Conservation (phyloP, 2,888 invertebrate species). For the Scelioninae gen. 1 region DNA sequence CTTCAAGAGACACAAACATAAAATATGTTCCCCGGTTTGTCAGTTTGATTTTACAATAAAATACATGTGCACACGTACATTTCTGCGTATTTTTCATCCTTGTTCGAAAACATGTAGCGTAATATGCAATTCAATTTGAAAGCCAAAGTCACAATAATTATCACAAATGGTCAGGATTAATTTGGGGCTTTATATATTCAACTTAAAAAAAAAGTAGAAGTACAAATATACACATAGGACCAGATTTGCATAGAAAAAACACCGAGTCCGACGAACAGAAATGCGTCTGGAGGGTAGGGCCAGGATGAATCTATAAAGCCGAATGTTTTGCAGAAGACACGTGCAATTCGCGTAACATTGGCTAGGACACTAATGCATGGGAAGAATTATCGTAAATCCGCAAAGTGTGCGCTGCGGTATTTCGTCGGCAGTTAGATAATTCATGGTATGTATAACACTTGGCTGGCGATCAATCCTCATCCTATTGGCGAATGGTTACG, state of each 20-base stretch:
- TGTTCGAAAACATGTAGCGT: conserved; percentile 6
- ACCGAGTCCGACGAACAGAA: conserved; percentile 1
- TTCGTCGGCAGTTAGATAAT: conserved; percentile 64
- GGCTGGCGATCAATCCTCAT: conserved; percentile 58
- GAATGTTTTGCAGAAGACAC: conserved; percentile 28
- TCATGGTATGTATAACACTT: conserved; percentile 68
- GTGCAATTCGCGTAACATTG: conserved; percentile 26
- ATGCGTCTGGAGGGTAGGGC: not conserved
- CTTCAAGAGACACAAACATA: no score
- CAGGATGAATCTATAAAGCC: conserved; percentile 10
- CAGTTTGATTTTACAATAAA: no score
- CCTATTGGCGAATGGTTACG: conserved; percentile 55
- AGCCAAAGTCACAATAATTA: conserved; percentile 24
- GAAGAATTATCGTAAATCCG: conserved; percentile 64
- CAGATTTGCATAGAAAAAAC: conserved; percentile 28
- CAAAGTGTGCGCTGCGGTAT: conserved; percentile 66
- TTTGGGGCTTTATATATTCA: conserved; percentile 4
- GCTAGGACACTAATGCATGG: conserved; percentile 32
- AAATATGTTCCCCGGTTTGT: no score
- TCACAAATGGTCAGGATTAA: conserved; percentile 2
- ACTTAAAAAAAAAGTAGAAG: conserved; percentile 20
- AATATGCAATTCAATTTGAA: conserved; percentile 43
- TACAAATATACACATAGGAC: not conserved
- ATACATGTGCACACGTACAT: not conserved
- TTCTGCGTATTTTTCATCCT: not conserved